Evolutionary conservation across 2,888 invertebrate species (phyloP), one percentile per base, ranked within the genome.

Genomic region (Horisme vitalbata): DNA sequence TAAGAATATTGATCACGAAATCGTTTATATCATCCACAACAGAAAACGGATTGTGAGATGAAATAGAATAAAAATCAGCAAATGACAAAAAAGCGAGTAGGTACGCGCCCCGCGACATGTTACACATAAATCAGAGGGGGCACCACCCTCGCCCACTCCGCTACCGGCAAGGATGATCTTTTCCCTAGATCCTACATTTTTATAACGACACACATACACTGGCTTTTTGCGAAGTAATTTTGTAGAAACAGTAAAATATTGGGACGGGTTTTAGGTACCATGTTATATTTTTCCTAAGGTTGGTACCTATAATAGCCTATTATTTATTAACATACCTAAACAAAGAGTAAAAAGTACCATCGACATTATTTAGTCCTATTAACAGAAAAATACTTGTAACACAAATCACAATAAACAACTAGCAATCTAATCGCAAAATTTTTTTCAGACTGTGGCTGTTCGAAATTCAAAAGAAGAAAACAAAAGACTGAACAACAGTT

Each of bases 131-230:
- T 90, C 87, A 87, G 83, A 71, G 83, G 85, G 83, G 77, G 71
- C 70, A 63, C 70, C 73, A 68, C 80, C 78, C 74, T 63, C 69
- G 69, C 67, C 71, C 71, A 59, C 66, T 57, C 57, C 56, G 55
- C 60, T 14, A 44, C 63, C 70, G 58, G 65, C 60, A 71, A 76
- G 85, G 84, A 86, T 89, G 88, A 89, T 89, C 89, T 89, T 85
- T 85, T 83, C 79, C 78, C 80, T 68, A 76, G 83, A 83, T 85
- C 84, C 85, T 77, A 86, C 85, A 88, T 88, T 89, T 90, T 89
- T 90, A 88, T 88, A 87, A 86, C 83, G 77, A 76, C 68, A 71
- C 71, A 71, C 74, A 76, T 81, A 72, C 75, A 75, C 64, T 62
- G 61, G 65, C 61, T 64, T 74, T 75, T 73, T 69, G 67, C 63